phyloP scores from a whole-genome alignment of 1,140 invertebrate species.

The Akabosia matsudoensis region DNA sequence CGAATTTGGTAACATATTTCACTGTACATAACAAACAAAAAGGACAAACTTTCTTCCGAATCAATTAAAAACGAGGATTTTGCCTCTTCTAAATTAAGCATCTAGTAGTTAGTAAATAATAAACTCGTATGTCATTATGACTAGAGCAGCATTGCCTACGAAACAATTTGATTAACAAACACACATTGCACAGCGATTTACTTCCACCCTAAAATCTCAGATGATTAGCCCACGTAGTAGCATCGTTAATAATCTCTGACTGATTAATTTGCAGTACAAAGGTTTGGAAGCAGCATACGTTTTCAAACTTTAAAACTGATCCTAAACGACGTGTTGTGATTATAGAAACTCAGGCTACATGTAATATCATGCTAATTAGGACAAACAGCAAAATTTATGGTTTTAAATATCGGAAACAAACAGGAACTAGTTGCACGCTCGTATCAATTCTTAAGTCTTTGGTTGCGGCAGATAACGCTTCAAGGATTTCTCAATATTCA shows the following conservation, averaged over 20 bases:
- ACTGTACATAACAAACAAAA: too few species aligned
- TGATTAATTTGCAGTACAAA: too few species aligned
- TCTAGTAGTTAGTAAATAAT: neutral
- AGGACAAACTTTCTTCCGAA: neutral
- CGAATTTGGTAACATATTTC: too few species aligned
- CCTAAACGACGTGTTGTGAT: too few species aligned
- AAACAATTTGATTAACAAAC: neutral
- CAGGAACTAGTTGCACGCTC: conserved; percentile 6
- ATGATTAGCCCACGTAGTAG: too few species aligned
- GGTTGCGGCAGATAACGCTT: conserved; percentile 47
- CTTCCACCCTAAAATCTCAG: too few species aligned
- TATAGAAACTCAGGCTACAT: neutral
- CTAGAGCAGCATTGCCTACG: neutral
- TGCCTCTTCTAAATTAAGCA: neutral
- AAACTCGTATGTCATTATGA: conserved; percentile 17
- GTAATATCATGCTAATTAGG: neutral
- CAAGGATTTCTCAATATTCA: conserved; percentile 57
- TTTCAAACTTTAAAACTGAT: too few species aligned
- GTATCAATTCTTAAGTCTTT: conserved; percentile 39
- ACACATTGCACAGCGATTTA: neutral
- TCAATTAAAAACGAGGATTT: neutral
- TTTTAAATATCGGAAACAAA: neutral
- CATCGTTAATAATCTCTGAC: neutral
- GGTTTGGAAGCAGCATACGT: too few species aligned
- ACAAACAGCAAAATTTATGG: neutral